Base-by-base conservation (phyloP, 2,888 invertebrate species). In the Notodonta dromedarius region DNA sequence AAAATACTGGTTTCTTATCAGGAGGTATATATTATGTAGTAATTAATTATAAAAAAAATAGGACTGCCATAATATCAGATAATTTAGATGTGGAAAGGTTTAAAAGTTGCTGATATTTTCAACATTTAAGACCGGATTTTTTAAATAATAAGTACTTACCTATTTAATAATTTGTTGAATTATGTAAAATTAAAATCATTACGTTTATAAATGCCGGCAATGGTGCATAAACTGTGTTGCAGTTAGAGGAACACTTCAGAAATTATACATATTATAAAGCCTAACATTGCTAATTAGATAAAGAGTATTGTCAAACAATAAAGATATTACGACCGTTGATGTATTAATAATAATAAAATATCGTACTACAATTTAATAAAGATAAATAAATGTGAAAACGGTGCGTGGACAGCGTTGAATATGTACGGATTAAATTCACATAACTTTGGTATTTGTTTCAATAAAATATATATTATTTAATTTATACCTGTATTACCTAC, bases 221-320 rank as follows among this genome's bases (percentile, higher is more conserved):
- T 66, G 70, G 70, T 64, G 63, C 66, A 66, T 67, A 62, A 63
- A 24, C 72, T 67, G 69, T 56, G 42, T 58, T 56, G 14, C 72
- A 63, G 67, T 65, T 63, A 67, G 59, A 67, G 61, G 24, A 24
- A 24, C 24, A 24, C 24, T 24, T 61, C 55, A 62, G 58, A 73
- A 70, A 56, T 60, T 61, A 58, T 56, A 62, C 44, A 56, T 61
- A 66, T 50, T 76, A 77, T 24, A 2, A 24, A 77, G 78, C 80
- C 78, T 80, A 80, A 70, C 67, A 68, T 73, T 57, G 71, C 70
- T 71, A 70, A 71, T 32, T 67, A 67, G 55, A 68, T 71, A 62
- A 65, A 64, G 52, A 58, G 55, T 53, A 58, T 48, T 57, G 57
- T 62, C 60, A 69, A 70, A 67, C 65, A 64, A 65, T 65, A 71